Evolutionary conservation across 2,113 vertebrate species (phyloP).

Genomic region (Tachuris rubrigastra): DNA sequence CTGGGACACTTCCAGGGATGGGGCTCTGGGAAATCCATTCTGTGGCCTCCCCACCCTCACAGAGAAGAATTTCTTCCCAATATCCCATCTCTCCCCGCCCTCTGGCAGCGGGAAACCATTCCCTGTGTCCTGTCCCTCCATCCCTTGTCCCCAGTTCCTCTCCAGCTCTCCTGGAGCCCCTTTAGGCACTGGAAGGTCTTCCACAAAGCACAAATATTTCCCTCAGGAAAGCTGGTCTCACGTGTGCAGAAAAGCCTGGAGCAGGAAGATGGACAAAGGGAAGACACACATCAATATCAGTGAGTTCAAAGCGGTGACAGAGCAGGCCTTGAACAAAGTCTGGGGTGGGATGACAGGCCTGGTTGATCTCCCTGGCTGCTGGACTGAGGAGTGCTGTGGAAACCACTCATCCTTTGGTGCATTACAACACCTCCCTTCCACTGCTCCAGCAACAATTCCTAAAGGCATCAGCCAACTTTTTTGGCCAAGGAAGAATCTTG

Average conservation of each 20-base stretch:
- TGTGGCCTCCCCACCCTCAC: background rate
- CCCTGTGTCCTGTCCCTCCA: background rate
- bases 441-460: background rate
- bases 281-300: background rate
- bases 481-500: background rate
- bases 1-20: background rate
- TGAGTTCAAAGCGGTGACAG: background rate
- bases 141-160: background rate
- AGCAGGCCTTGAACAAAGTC: background rate
- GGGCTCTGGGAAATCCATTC: background rate
- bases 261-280: background rate
- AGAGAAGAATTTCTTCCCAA: background rate
- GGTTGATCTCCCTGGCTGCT: background rate
- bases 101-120: background rate
- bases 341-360: background rate
- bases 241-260: background rate
- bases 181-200: background rate
- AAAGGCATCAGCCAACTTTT: background rate
- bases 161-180: background rate
- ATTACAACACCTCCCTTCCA: background rate
- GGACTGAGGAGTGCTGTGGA: background rate
- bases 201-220: background rate
- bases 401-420: background rate
- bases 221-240: background rate
- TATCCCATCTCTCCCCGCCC: background rate